Percentiles rank a stretch among this genome's conserved stretches.
These are phyloP conservation scores for Garra rufa DNA, from an alignment of 2,113 vertebrate species.

Conservation along the genomic window DNA sequence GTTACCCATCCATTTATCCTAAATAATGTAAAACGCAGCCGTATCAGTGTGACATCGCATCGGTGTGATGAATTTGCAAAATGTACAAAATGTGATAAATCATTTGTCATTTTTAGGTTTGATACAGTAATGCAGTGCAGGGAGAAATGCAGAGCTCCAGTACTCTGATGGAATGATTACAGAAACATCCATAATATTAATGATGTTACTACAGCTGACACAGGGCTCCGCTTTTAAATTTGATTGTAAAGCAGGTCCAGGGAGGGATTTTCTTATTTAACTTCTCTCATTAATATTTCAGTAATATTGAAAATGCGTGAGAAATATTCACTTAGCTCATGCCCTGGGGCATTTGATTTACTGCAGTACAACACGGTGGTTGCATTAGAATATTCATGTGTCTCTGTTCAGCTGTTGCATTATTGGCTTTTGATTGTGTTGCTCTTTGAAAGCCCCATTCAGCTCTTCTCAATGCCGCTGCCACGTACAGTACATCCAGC, in stretches of 20 bases:
- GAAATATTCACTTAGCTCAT: constrained; percentile 40
- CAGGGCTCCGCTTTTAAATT: constrained; percentile 21
- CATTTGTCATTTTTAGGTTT: constrained; percentile 32
- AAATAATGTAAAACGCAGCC: neutral
- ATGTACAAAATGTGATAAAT: constrained; percentile 24
- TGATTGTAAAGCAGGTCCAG: constrained; percentile 30
- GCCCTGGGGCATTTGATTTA: constrained; percentile 37
- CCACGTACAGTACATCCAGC: constrained; percentile 56
- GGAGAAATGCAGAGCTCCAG: neutral
- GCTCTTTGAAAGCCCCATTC: constrained; percentile 68
- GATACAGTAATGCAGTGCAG: neutral
- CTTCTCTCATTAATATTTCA: constrained; percentile 39
- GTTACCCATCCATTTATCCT: constrained; percentile 12
- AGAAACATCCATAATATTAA: constrained; percentile 46
- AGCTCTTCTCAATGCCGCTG: constrained; percentile 71
- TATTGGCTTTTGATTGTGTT: constrained; percentile 40
- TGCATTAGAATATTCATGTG: constrained; percentile 42
- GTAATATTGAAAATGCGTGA: constrained; percentile 42
- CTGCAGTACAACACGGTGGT: constrained; percentile 25
- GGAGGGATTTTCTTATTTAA: constrained; percentile 34
- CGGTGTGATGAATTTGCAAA: constrained; percentile 24
- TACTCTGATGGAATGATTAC: constrained; percentile 34
- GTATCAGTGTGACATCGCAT: neutral
- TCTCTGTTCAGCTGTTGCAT: constrained; percentile 42
- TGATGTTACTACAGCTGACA: constrained; percentile 32